A percentile compares a stretch with the other conserved stretches of the same genome.
Evolutionary conservation across 2,797 vertebrate genomes (phyloP).

Genomic region (Carduelis carduelis): DNA sequence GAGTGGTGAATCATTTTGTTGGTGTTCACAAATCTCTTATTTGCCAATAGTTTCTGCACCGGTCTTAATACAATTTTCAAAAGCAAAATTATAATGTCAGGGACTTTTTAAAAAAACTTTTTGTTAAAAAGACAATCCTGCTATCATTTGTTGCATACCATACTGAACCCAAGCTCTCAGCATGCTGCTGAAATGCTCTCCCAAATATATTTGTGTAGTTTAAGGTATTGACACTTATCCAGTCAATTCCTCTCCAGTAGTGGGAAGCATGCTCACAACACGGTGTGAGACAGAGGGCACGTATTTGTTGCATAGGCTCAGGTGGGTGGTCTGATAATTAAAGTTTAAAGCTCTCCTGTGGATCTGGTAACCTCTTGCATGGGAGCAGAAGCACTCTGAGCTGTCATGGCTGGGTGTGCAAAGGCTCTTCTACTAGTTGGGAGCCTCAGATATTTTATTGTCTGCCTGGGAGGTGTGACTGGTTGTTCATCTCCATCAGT

Average conservation of each 20-base stretch:
- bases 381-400: not conserved
- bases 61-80: conserved; percentile 6
- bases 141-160: not conserved
- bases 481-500: not conserved
- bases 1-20: conserved; percentile 52
- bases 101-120: not conserved
- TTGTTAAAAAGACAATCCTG: not conserved
- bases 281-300: not conserved
- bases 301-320: not conserved
- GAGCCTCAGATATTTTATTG: not conserved
- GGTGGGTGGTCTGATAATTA: not conserved
- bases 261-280: not conserved
- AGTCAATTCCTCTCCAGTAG: not conserved
- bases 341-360: not conserved
- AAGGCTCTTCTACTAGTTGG: not conserved
- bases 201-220: not conserved
- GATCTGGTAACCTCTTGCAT: not conserved
- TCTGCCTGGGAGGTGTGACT: not conserved
- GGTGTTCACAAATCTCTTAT: conserved; percentile 34
- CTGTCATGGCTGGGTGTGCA: not conserved
- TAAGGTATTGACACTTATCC: not conserved
- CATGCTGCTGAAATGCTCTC: not conserved
- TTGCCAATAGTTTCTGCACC: conserved; percentile 14
- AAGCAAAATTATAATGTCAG: not conserved
- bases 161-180: not conserved